These are phyloP conservation scores for Gymnocephalus cernua DNA, from an alignment of 2,113 vertebrate species.

Conservation along the genomic window DNA sequence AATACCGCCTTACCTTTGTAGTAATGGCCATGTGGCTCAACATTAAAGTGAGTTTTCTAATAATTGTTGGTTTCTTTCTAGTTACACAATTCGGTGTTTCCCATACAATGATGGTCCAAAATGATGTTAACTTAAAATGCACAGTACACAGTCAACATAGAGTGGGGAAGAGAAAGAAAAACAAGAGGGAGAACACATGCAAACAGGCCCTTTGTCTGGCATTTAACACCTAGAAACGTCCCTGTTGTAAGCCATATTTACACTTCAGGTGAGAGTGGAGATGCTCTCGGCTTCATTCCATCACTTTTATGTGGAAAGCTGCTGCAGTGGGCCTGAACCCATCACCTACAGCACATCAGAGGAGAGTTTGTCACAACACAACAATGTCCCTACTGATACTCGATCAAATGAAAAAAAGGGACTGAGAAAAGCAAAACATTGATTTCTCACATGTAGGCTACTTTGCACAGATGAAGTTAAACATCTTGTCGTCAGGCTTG, in stretches of 20 bases:
- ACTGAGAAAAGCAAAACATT: neutral
- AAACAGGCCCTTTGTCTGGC: too few species aligned
- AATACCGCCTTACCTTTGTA: too few species aligned
- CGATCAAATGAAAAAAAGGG: neutral
- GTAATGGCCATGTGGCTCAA: too few species aligned
- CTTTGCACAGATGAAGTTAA: constrained; percentile 41
- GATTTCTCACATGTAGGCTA: neutral
- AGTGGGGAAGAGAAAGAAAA: too few species aligned
- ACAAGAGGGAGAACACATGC: too few species aligned
- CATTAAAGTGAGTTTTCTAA: too few species aligned
- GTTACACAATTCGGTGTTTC: too few species aligned
- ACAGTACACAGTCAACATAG: too few species aligned
- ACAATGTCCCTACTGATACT: neutral
- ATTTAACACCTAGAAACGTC: too few species aligned
- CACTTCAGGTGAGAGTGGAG: neutral
- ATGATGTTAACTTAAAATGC: too few species aligned
- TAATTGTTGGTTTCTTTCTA: too few species aligned
- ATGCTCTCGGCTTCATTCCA: neutral
- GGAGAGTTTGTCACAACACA: neutral
- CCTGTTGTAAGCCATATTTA: neutral
- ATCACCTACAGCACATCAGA: neutral
- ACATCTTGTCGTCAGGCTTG: accelerated
- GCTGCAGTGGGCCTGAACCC: neutral
- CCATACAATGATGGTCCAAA: too few species aligned
- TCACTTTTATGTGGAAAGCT: neutral